Conservation (phyloP, 2,113 vertebrate species). For the Oncorhynchus tshawytscha region DNA sequence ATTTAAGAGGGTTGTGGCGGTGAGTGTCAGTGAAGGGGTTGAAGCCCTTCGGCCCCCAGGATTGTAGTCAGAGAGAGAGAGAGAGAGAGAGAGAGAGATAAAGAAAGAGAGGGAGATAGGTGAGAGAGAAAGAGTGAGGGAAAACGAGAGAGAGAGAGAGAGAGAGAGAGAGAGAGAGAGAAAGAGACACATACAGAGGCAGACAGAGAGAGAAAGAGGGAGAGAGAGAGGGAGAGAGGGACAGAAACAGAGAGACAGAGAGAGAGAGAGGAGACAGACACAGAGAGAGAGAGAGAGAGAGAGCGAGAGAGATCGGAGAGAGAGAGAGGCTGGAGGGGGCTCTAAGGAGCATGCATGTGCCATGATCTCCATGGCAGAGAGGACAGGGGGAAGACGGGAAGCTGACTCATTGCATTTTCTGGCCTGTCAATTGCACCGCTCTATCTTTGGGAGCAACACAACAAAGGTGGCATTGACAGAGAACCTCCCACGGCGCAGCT, state of each 20-base stretch:
- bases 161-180: no score
- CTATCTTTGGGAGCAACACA: constrained; percentile 70
- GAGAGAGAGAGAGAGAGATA: neutral
- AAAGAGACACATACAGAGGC: no score
- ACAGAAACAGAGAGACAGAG: neutral
- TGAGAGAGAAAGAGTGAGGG: neutral
- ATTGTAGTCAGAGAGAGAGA: neutral
- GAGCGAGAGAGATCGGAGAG: constrained; percentile 5
- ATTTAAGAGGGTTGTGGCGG: no score
- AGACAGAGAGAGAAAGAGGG: no score
- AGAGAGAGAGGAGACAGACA: neutral
- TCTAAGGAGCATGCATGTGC: neutral
- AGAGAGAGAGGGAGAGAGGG: neutral
- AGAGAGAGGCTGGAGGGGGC: neutral
- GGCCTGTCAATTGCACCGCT: constrained; percentile 68
- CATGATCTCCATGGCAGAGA: constrained; percentile 1
- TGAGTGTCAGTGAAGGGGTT: neutral
- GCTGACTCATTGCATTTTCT: constrained; percentile 68
- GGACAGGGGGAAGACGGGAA: constrained; percentile 15
- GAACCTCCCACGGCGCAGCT: constrained; percentile 78
- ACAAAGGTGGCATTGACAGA: constrained; percentile 83
- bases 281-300: neutral
- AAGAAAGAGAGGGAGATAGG: neutral
- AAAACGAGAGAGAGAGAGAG: neutral
- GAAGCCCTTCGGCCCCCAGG: neutral